Base-by-base conservation (phyloP, 37 sponge, comb jelly and placozoan genomes). In the Ianthella basta region DNA sequence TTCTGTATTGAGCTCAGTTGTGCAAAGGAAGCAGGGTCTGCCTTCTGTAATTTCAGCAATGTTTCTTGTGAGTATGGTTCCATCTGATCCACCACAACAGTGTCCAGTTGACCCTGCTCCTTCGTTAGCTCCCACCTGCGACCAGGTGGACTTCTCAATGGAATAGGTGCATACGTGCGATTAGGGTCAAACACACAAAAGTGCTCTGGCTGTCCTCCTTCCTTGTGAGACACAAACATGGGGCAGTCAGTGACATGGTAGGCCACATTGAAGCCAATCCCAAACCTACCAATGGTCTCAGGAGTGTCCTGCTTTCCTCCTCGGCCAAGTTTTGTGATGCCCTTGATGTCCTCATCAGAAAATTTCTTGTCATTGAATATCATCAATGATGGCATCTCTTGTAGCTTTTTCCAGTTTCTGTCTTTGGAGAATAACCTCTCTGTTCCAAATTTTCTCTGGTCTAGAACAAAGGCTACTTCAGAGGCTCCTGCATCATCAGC, bases 211-310 rank as follows among this genome's bases (percentile, higher is more conserved):
- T 57, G 44, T 27, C 88, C 88, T 50, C 66, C 75, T 15, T 72
- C 59, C 2, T 24, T 24, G 29, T 72, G 87, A 12, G 94, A 88
- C 20, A 95, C 78, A 74, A 92, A 95, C 19, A 60, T 86, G 34
- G 96, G 92, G 70, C 96, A 95, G 65, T 95, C 96, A 66, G 92
- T 95, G 59, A 95, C 57, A 74, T 95, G 92, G 63, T 95, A 95
- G 14, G 89, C 92, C 0, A 89, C 92, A 84, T 95, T 95, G 80
- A 95, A 95, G 23, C 96, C 96, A 72, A 95, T 90, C 35, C 96
- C 96, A 89, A 91, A 95, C 50, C 88, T 79, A 6, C 96, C 96
- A 79, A 92, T 95, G 14, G 72, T 77, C 21, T 86, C 89, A 81
- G 84, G 53, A 5, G 89, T 75, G 21, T 83, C 66, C 27, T 57